Percentiles rank a stretch among this genome's conserved stretches.
Evolutionary conservation across 1,140 invertebrate species (phyloP).

Genomic region (Phymastichus coffea): DNA sequence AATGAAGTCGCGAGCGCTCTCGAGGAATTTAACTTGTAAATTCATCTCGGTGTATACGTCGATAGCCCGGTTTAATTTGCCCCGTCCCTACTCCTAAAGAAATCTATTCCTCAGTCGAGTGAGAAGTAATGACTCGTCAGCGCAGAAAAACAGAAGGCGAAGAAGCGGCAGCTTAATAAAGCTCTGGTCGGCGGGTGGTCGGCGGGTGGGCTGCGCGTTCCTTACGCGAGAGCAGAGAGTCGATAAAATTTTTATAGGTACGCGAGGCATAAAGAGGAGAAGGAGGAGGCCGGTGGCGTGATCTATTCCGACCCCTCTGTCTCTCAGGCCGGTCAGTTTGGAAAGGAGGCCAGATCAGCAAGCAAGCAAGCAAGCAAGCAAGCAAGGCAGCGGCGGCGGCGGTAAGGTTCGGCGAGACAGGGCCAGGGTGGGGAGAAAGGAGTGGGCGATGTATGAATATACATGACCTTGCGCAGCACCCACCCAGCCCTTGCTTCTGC

Average conservation of each 20-base stretch:
- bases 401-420: slow-evolving; percentile 13
- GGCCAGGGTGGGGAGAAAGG: slow-evolving; percentile 31
- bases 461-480: slow-evolving; percentile 52
- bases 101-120: too few species aligned
- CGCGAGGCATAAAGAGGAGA: slow-evolving; percentile 43
- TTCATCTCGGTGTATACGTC: slow-evolving; percentile 54
- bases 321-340: slow-evolving; percentile 40
- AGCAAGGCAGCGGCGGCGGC: too few species aligned
- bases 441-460: slow-evolving; percentile 54
- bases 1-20: slow-evolving; percentile 51
- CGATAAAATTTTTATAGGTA: slow-evolving; percentile 35
- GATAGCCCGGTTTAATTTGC: slow-evolving; percentile 35
- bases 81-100: too few species aligned
- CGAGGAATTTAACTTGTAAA: slow-evolving; percentile 57
- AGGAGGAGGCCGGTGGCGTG: slow-evolving; percentile 39
- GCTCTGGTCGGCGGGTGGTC: too few species aligned
- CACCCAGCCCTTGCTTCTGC: slow-evolving; percentile 52
- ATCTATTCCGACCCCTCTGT: slow-evolving; percentile 46
- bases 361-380: slow-evolving; percentile 26
- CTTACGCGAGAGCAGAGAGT: slow-evolving; percentile 4
- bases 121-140: too few species aligned
- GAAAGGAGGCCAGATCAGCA: slow-evolving; percentile 30
- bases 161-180: slow-evolving; percentile 1
- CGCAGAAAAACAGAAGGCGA: neutral
- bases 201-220: too few species aligned